These are phyloP conservation scores for Gobionotothen gibberifrons DNA, from an alignment of 2,797 vertebrate species.

Conservation along the genomic window DNA sequence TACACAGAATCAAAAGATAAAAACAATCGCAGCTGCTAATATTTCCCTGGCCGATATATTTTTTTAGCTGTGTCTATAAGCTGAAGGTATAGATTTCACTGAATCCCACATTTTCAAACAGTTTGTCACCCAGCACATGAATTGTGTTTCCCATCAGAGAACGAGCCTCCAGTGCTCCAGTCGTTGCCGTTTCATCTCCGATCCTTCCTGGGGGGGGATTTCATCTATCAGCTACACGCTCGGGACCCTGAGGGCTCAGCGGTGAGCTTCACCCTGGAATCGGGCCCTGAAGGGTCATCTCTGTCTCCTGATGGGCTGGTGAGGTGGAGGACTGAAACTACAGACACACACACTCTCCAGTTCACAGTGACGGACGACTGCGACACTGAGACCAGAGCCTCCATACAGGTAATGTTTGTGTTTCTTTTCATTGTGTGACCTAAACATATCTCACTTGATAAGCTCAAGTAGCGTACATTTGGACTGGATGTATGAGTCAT, in stretches of 20 bases:
- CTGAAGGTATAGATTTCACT: not conserved
- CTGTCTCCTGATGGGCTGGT: slow-evolving; percentile 90
- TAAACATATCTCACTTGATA: not conserved
- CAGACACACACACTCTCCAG: slow-evolving; percentile 74
- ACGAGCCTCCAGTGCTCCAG: slow-evolving; percentile 86
- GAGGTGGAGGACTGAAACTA: slow-evolving; percentile 83
- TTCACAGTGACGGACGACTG: slow-evolving; percentile 88
- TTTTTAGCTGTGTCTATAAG: not conserved
- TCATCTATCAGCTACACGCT: slow-evolving; percentile 89
- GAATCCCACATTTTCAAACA: too few relatives aligned
- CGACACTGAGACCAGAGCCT: slow-evolving; percentile 77
- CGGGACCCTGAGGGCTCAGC: slow-evolving; percentile 89
- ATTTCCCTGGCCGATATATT: too few relatives aligned
- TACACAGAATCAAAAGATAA: too few relatives aligned
- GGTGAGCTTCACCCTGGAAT: slow-evolving; percentile 85
- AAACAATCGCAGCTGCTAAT: not conserved
- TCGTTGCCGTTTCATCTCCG: slow-evolving; percentile 73
- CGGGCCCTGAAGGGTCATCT: slow-evolving; percentile 85
- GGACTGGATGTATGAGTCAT: not conserved
- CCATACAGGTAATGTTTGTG: slow-evolving; percentile 81
- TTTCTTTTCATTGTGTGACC: not conserved
- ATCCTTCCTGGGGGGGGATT: slow-evolving; percentile 89
- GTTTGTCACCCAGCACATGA: not conserved
- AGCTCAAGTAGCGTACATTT: not conserved
- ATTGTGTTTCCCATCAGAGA: slow-evolving; percentile 78